Evolutionary conservation across 2,797 vertebrate species (phyloP).

Genomic region (Geotrypetes seraphini): DNA sequence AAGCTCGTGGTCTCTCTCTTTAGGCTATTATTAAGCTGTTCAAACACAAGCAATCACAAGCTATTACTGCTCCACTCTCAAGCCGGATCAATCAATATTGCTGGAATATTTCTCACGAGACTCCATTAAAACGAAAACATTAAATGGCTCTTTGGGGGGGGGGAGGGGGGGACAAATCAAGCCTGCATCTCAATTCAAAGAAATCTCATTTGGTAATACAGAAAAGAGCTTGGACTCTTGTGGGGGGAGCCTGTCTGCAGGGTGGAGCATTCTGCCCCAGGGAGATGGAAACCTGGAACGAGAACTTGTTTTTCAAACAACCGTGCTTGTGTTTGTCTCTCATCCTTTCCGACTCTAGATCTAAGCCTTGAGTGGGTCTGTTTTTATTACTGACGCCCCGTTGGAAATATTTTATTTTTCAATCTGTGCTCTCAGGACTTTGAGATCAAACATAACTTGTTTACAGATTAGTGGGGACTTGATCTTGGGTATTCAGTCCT

Average conservation of each 20-base stretch:
- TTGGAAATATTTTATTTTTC: slow-evolving; percentile 4
- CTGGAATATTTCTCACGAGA: no score
- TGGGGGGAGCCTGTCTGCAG: neutral
- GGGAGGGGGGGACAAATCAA: slow-evolving; percentile 15
- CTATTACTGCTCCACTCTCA: no score
- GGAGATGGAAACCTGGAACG: slow-evolving; percentile 21
- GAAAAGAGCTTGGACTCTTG: neutral
- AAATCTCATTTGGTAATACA: no score
- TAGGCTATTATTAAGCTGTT: no score
- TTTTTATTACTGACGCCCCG: slow-evolving; percentile 4
- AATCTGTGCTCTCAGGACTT: neutral
- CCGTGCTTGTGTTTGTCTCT: slow-evolving; percentile 8
- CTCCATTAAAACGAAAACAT: no score
- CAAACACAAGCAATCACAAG: no score
- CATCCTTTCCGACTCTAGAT: neutral
- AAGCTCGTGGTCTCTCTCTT: no score
- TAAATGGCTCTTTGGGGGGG: slow-evolving; percentile 26
- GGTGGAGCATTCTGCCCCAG: slow-evolving; percentile 3
- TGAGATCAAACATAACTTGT: accelerated
- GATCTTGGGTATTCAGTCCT: no score
- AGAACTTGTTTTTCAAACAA: slow-evolving; percentile 10
- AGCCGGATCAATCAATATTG: no score
- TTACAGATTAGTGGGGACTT: no score
- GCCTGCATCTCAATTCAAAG: no score
- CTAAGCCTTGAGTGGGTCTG: neutral